A percentile compares a stretch with the other conserved stretches of the same genome.
phyloP scores from a whole-genome alignment of 2,888 invertebrate species.

The Synanthedon formicaeformis region DNA sequence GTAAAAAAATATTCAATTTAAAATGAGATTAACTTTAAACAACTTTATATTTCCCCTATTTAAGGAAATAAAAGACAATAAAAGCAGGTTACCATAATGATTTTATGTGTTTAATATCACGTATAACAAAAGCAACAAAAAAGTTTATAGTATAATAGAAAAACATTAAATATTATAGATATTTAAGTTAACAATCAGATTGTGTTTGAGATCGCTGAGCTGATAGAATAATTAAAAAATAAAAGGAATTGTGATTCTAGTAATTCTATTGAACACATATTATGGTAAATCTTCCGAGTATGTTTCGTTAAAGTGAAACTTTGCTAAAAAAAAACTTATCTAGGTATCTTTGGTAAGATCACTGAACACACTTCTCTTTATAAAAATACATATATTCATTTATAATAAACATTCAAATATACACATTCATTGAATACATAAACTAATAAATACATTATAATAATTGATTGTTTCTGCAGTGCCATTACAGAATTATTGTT shows the following conservation, averaged over 20 bases:
- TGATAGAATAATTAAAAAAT: neutral
- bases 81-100: no score
- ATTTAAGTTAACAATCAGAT: neutral
- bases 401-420: slow-evolving; percentile 4
- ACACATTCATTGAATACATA: slow-evolving; percentile 8
- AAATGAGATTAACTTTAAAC: no score
- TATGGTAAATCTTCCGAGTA: no score
- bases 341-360: neutral
- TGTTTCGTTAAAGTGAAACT: neutral
- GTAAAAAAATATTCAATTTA: no score
- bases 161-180: no score
- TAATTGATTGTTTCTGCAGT: neutral
- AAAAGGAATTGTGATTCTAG: neutral
- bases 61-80: no score
- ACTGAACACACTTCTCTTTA: neutral
- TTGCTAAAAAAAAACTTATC: neutral
- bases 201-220: neutral
- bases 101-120: no score
- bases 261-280: no score
- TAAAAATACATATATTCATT: slow-evolving; percentile 2
- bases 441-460: slow-evolving; percentile 4
- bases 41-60: no score
- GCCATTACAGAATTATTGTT: neutral
- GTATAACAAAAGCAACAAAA: no score
- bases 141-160: no score